Conservation (phyloP, 2,888 invertebrate genomes). For the Cristatella mucedo region DNA sequence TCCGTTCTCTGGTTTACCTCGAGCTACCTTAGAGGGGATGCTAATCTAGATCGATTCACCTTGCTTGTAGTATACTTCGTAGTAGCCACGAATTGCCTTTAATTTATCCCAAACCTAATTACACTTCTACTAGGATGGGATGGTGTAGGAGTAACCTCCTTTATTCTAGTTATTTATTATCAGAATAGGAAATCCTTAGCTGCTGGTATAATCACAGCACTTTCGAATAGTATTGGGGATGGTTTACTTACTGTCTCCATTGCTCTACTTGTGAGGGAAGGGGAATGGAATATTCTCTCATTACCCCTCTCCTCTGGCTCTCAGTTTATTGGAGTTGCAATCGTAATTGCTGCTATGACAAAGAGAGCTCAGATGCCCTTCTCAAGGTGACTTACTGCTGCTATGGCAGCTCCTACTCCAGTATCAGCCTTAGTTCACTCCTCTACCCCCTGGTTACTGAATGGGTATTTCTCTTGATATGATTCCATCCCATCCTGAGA, state of each 20-base stretch:
- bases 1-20: slow-evolving; percentile 51
- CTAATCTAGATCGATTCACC: slow-evolving; percentile 50
- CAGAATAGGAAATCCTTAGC: slow-evolving; percentile 52
- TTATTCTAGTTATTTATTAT: slow-evolving; percentile 57
- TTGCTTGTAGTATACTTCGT: slow-evolving; percentile 51
- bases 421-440: slow-evolving; percentile 62
- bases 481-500: slow-evolving; percentile 46
- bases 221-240: slow-evolving; percentile 60
- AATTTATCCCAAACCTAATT: slow-evolving; percentile 54
- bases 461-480: slow-evolving; percentile 57
- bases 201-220: slow-evolving; percentile 54
- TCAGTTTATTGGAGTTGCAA: slow-evolving; percentile 37
- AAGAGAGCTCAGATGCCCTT: slow-evolving; percentile 68
- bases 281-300: too few relatives aligned
- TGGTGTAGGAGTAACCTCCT: slow-evolving; percentile 56
- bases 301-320: too few relatives aligned
- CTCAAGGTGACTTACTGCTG: slow-evolving; percentile 57
- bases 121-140: slow-evolving; percentile 57
- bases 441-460: slow-evolving; percentile 62
- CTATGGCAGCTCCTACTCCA: slow-evolving; percentile 60
- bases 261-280: too few relatives aligned
- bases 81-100: slow-evolving; percentile 50
- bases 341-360: slow-evolving; percentile 47
- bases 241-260: slow-evolving; percentile 49
- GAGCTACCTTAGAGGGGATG: slow-evolving; percentile 48